phyloP scores from a whole-genome alignment of 2,888 invertebrate species.

The Proisotoma minuta region DNA sequence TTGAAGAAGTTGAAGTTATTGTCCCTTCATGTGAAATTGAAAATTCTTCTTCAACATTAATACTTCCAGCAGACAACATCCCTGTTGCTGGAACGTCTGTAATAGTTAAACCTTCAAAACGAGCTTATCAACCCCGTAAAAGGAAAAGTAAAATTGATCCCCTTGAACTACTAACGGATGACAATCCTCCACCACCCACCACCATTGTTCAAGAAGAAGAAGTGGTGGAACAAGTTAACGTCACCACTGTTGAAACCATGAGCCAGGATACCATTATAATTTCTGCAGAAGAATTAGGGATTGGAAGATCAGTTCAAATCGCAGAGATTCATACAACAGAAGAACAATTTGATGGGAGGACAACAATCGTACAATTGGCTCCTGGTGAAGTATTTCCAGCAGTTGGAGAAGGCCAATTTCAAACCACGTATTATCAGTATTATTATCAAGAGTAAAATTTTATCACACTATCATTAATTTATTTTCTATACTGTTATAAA shows the following conservation, averaged over 20 bases:
- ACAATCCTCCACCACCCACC: neutral
- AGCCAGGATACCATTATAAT: neutral
- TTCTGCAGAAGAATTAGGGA: neutral
- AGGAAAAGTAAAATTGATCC: neutral
- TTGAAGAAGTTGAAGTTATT: neutral
- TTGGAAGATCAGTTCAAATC: neutral
- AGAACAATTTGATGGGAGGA: neutral
- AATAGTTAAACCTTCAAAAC: neutral
- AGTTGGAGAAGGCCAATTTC: neutral
- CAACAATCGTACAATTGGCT: conserved; percentile 5
- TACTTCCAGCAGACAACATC: neutral
- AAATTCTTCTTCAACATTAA: neutral
- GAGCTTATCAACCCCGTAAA: neutral
- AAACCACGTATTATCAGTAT: conserved; percentile 10
- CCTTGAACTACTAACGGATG: neutral
- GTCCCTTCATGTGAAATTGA: too few species aligned
- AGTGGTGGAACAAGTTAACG: too few species aligned
- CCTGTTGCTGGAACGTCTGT: neutral
- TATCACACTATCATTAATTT: too few species aligned
- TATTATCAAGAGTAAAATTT: neutral
- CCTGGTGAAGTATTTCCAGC: neutral
- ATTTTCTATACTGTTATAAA: too few species aligned
- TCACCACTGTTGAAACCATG: neutral
- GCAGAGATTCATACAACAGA: neutral
- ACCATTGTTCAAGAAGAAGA: too few species aligned